Conservation (phyloP, 1,140 invertebrate genomes). For the Pectinophora gossypiella region DNA sequence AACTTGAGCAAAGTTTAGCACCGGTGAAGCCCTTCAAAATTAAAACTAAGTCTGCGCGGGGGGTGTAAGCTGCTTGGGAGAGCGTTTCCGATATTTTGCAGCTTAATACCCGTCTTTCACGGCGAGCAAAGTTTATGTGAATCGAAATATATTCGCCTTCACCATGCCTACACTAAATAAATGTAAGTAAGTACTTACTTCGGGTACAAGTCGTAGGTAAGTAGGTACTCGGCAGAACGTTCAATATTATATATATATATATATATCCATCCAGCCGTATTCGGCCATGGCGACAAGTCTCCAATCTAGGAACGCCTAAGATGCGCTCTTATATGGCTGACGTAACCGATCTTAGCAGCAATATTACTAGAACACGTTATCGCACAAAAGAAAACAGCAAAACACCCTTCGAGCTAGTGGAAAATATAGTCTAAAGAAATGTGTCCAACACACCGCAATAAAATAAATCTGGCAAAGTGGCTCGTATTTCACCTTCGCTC, state of each 20-base stretch:
- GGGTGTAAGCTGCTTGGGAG: not conserved
- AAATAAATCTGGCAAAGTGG: slow-evolving; percentile 65
- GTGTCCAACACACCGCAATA: slow-evolving; percentile 48
- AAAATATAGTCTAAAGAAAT: slow-evolving; percentile 41
- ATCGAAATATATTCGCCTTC: too few species aligned
- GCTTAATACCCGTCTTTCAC: not conserved
- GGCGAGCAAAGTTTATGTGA: too few species aligned
- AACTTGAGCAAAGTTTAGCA: slow-evolving; percentile 32
- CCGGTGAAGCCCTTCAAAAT: slow-evolving; percentile 35
- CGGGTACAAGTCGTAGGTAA: too few species aligned
- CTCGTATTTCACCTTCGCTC: slow-evolving; percentile 62
- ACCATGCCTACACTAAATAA: too few species aligned
- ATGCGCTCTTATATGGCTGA: too few species aligned
- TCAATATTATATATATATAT: too few species aligned
- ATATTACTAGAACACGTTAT: not conserved
- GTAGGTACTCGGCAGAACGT: too few species aligned
- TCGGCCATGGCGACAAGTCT: too few species aligned
- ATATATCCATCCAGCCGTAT: too few species aligned
- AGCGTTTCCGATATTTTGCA: not conserved
- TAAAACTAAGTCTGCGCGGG: not conserved
- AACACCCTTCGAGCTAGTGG: slow-evolving; percentile 10
- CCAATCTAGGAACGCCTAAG: too few species aligned
- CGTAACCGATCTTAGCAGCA: too few species aligned
- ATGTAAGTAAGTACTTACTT: too few species aligned
- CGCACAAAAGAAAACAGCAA: not conserved